phyloP scores from a whole-genome alignment of 1,140 invertebrate species.

The Neotoxoptera formosana region DNA sequence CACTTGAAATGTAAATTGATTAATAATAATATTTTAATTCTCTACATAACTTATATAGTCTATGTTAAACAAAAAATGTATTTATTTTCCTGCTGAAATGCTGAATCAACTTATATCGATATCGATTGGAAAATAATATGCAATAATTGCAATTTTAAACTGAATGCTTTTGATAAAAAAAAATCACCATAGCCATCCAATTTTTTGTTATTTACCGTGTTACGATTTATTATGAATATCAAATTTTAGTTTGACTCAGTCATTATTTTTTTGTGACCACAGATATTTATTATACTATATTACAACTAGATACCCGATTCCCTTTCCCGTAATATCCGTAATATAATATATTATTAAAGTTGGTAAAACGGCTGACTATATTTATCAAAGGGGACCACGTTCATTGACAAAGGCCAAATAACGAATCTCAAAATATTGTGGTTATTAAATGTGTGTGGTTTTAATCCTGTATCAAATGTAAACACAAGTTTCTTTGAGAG shows the following conservation, averaged over 20 bases:
- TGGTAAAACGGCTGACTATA: not conserved
- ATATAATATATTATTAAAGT: not conserved
- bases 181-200: not conserved
- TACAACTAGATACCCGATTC: not conserved
- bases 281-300: not conserved
- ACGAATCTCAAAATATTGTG: not conserved
- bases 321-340: not conserved
- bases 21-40: not conserved
- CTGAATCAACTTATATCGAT: not conserved
- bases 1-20: not conserved
- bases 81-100: not conserved
- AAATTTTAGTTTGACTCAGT: not conserved
- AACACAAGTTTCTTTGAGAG: not conserved
- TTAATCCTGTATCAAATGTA: not conserved
- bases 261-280: not conserved
- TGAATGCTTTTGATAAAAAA: not conserved
- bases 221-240: not conserved
- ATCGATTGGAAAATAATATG: not conserved
- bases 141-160: not conserved
- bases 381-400: not conserved
- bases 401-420: not conserved
- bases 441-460: not conserved
- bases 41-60: not conserved
- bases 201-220: not conserved
- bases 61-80: not conserved